Conservation (phyloP, 1,140 invertebrate species). For the Globodera rostochiensis region DNA sequence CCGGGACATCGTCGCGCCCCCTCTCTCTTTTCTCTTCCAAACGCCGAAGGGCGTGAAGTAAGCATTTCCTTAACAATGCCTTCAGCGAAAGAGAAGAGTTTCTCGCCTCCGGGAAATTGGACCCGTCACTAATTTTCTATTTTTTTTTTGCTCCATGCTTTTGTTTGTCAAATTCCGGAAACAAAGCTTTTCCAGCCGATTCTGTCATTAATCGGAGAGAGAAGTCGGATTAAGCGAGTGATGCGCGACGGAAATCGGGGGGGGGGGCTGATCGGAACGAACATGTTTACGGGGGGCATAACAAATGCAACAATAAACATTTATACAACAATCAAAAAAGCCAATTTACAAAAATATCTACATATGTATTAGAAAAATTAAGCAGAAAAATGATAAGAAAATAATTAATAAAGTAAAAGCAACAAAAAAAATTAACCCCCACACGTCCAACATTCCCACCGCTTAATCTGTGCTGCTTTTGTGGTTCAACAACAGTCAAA, state of each 20-base stretch:
- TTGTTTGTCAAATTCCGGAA: neutral
- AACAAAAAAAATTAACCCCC: neutral
- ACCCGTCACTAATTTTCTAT: no score
- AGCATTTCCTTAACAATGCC: no score
- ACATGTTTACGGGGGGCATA: neutral
- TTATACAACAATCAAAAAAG: conserved; percentile 1
- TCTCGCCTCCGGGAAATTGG: no score
- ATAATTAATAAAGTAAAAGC: neutral
- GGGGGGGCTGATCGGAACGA: neutral
- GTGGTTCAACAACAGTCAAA: neutral
- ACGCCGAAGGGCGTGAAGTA: no score
- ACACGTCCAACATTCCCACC: neutral
- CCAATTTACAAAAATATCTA: neutral
- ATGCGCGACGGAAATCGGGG: conserved; percentile 9
- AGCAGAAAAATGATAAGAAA: neutral
- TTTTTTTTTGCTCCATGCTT: no score
- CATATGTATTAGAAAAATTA: neutral
- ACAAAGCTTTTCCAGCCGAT: neutral
- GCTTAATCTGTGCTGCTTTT: neutral
- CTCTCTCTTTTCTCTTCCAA: no score
- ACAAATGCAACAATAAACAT: neutral
- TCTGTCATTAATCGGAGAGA: conserved; percentile 3
- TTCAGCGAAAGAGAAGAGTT: no score
- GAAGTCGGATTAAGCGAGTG: neutral
- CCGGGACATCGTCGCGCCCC: no score